phyloP scores from a whole-genome alignment of 2,113 vertebrate species.

The Strix aluco region DNA sequence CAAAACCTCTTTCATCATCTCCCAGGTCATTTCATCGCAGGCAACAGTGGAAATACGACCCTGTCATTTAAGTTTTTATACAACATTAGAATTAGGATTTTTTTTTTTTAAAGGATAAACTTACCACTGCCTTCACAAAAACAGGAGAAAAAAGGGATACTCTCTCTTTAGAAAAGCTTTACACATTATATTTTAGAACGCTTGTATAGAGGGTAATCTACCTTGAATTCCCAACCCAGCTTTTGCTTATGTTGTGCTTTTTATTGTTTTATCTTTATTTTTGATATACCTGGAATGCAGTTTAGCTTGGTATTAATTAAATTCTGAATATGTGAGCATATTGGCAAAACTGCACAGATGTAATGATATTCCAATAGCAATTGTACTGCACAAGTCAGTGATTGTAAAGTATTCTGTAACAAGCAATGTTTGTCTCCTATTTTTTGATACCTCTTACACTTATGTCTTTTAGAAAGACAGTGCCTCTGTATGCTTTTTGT shows the following conservation, averaged over 20 bases:
- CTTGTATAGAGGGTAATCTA: constrained; percentile 34
- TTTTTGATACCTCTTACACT: constrained; percentile 90
- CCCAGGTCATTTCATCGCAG: neutral
- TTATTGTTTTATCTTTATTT: constrained; percentile 70
- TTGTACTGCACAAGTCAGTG: constrained; percentile 87
- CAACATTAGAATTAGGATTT: neutral
- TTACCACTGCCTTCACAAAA: constrained; percentile 1
- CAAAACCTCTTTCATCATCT: neutral
- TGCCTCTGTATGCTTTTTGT: constrained; percentile 94
- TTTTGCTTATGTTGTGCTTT: constrained; percentile 63
- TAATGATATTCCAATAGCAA: constrained; percentile 81
- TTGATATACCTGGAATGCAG: constrained; percentile 79
- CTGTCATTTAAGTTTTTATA: neutral
- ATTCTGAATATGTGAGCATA: constrained; percentile 74
- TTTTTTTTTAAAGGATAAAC: neutral
- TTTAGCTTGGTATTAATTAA: constrained; percentile 79
- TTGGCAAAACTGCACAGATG: constrained; percentile 86
- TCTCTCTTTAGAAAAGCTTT: constrained; percentile 60
- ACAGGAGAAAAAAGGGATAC: constrained; percentile 34
- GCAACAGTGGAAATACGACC: neutral
- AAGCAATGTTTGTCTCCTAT: constrained; percentile 87
- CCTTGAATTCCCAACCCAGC: constrained; percentile 54
- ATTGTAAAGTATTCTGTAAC: constrained; percentile 85
- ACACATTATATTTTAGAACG: constrained; percentile 29
- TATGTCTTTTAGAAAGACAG: constrained; percentile 99